Evolutionary conservation across 2,113 vertebrate species (phyloP).

Genomic region (Morone saxatilis): DNA sequence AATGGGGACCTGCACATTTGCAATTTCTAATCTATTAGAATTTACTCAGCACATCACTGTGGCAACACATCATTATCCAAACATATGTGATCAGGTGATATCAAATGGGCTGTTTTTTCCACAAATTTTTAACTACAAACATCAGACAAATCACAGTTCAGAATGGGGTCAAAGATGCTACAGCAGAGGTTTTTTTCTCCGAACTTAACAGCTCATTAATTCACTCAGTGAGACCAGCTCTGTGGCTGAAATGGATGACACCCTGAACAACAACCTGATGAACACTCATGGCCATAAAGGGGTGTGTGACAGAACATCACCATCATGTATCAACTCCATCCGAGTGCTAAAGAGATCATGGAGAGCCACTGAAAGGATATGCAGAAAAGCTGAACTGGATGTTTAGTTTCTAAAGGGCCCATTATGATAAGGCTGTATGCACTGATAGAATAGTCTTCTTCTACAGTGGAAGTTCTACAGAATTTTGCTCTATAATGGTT

Average conservation of each 20-base stretch:
- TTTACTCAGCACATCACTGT: background rate
- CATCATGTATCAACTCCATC: constrained; percentile 22
- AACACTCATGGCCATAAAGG: constrained; percentile 19
- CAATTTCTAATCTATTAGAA: background rate
- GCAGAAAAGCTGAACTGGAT: constrained; percentile 2
- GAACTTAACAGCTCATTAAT: constrained; percentile 38
- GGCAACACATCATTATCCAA: background rate
- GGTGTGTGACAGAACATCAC: constrained; percentile 9
- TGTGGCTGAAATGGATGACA: constrained; percentile 5
- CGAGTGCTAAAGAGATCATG: background rate
- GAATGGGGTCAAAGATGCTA: background rate
- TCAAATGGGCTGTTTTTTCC: background rate
- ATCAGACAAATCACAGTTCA: background rate
- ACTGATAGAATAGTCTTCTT: background rate
- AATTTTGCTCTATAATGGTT: background rate
- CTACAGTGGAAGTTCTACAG: background rate
- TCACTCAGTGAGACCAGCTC: background rate
- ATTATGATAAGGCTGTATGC: background rate
- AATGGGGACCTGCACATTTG: background rate
- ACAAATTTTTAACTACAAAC: background rate
- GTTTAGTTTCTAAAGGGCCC: constrained; percentile 20
- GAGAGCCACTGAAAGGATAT: background rate
- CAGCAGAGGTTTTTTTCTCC: constrained; percentile 9
- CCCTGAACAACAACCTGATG: constrained; percentile 27
- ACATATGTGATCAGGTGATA: background rate